Conservation (phyloP, 2,888 invertebrate genomes). For the Megaustenia siamemsis region DNA sequence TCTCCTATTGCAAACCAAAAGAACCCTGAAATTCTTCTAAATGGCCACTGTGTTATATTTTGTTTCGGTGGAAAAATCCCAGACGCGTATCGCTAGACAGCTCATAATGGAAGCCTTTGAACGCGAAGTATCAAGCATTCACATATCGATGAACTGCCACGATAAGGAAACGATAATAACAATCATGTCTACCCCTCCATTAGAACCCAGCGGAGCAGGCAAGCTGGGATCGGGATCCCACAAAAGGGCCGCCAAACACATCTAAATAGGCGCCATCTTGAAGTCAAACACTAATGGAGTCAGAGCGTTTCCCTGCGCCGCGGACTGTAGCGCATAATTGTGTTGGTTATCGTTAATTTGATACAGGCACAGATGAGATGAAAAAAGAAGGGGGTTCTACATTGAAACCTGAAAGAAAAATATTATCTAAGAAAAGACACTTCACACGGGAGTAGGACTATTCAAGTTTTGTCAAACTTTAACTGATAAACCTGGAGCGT, state of each 20-base stretch:
- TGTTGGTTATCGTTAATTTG: conserved; percentile 39
- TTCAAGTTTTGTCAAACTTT: not conserved
- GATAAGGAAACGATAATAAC: conserved; percentile 26
- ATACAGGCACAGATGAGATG: conserved; percentile 23
- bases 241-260: conserved; percentile 36
- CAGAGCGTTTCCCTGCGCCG: not conserved
- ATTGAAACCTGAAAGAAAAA: conserved; percentile 2
- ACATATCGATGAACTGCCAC: conserved; percentile 21
- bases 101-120: conserved; percentile 32
- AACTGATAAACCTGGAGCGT: not conserved
- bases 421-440: not conserved
- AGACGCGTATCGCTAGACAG: conserved; percentile 7
- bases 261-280: conserved; percentile 37
- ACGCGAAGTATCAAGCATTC: conserved; percentile 1
- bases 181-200: conserved; percentile 25
- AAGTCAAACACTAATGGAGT: conserved; percentile 30
- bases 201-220: conserved; percentile 41
- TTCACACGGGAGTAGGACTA: not conserved
- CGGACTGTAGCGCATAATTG: conserved; percentile 34
- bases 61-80: not conserved
- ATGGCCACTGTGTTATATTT: not conserved
- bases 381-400: no score
- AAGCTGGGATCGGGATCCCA: not conserved
- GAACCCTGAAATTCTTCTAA: conserved; percentile 10
- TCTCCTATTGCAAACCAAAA: conserved; percentile 9